Conservation (phyloP, 2,888 invertebrate genomes). For the Gryllus longicercus region DNA sequence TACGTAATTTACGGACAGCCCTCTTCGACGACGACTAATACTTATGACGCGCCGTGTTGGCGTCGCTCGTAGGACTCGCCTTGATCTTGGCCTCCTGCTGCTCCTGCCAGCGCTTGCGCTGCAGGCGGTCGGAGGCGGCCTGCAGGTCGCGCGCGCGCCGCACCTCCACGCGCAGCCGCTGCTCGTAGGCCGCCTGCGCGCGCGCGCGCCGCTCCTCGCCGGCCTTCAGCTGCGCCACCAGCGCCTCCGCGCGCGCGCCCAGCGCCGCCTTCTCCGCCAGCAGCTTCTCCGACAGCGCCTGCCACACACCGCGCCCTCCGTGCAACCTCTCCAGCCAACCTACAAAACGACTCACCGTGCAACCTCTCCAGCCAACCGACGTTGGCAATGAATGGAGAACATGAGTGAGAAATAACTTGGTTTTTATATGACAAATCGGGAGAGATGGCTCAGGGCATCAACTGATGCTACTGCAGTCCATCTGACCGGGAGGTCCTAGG, state of each 20-base stretch:
- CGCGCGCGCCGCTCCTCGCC: background rate
- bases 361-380: too few relatives aligned
- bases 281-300: background rate
- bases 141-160: constrained; percentile 5
- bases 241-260: background rate
- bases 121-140: background rate
- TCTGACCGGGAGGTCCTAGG: too few relatives aligned
- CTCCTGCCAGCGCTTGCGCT: background rate
- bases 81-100: background rate
- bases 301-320: background rate
- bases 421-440: too few relatives aligned
- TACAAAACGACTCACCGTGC: too few relatives aligned
- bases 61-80: background rate
- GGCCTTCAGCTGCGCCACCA: background rate
- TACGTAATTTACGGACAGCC: too few relatives aligned
- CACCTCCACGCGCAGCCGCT: background rate
- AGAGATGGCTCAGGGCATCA: too few relatives aligned
- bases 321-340: too few relatives aligned
- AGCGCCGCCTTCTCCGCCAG: background rate
- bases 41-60: too few relatives aligned
- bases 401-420: too few relatives aligned
- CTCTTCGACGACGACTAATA: too few relatives aligned
- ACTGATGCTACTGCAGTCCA: too few relatives aligned
- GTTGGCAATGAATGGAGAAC: too few relatives aligned
- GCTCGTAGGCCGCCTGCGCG: background rate